phyloP scores from a whole-genome alignment of 1,140 invertebrate species.

The Lepidurus apus region DNA sequence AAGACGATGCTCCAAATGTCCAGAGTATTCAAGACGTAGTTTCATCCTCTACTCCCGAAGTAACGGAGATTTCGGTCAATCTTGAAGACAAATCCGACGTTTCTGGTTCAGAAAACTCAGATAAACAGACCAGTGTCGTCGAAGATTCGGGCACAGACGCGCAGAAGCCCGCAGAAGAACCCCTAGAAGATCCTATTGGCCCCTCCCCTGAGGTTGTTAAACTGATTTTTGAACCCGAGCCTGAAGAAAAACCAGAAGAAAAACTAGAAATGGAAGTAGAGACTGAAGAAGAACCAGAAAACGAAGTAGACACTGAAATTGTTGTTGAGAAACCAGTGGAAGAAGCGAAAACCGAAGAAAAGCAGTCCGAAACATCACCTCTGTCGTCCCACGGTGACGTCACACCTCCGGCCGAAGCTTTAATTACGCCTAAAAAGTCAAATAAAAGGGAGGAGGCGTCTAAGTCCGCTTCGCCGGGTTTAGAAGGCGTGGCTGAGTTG shows the following conservation, averaged over 20 bases:
- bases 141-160: no score
- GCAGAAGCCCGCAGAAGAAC: no score
- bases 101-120: no score
- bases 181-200: no score
- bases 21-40: no score
- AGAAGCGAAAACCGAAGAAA: background rate
- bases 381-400: background rate
- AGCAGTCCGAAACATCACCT: background rate
- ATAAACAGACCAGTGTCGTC: no score
- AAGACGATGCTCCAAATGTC: no score
- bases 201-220: no score
- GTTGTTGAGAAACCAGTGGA: background rate
- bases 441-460: background rate
- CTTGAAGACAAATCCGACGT: no score
- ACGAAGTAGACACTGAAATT: background rate
- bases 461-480: background rate
- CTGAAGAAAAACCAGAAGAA: no score
- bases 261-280: background rate
- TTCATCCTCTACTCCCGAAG: no score
- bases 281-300: background rate
- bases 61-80: no score
- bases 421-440: background rate
- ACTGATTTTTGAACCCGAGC: background rate
- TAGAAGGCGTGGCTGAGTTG: slow-evolving; percentile 1
- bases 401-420: background rate